Evolutionary conservation across 2,888 invertebrate species (phyloP).

Genomic region (Rhyacophila evoluta): DNA sequence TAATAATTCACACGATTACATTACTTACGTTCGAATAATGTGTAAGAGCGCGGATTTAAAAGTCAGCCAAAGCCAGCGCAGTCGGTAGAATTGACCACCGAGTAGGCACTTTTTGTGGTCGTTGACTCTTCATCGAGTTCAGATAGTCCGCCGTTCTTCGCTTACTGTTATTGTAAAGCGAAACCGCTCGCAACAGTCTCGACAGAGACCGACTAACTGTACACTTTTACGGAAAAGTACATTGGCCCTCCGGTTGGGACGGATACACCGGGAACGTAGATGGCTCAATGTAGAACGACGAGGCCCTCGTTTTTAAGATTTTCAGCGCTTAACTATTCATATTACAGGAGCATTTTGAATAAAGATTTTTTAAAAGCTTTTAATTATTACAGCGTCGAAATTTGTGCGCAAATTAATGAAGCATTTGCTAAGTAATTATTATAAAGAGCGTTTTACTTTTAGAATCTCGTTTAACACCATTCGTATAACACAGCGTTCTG

Average conservation of each 20-base stretch:
- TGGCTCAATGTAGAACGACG: background rate
- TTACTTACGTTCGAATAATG: no score
- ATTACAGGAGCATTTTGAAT: no score
- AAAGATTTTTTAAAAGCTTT: no score
- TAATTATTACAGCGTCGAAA: no score
- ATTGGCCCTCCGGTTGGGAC: background rate
- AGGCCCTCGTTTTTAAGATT: background rate
- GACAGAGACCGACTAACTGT: background rate
- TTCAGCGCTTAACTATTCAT: no score
- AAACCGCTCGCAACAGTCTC: background rate
- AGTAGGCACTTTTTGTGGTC: slow-evolving; percentile 12
- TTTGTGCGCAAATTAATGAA: no score
- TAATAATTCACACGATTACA: background rate
- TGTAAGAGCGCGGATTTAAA: background rate
- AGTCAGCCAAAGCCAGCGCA: background rate
- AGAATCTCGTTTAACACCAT: no score
- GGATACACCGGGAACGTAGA: background rate
- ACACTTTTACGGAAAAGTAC: slow-evolving; percentile 10
- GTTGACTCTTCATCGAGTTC: background rate
- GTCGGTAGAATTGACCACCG: background rate
- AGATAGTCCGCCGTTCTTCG: background rate
- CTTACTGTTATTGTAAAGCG: slow-evolving; percentile 24
- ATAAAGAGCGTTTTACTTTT: no score
- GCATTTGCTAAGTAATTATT: no score
- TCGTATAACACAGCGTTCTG: no score